Evolutionary conservation across 2,113 vertebrate species (phyloP), one percentile per base, ranked within the genome.

Genomic region (Pitta sordida): DNA sequence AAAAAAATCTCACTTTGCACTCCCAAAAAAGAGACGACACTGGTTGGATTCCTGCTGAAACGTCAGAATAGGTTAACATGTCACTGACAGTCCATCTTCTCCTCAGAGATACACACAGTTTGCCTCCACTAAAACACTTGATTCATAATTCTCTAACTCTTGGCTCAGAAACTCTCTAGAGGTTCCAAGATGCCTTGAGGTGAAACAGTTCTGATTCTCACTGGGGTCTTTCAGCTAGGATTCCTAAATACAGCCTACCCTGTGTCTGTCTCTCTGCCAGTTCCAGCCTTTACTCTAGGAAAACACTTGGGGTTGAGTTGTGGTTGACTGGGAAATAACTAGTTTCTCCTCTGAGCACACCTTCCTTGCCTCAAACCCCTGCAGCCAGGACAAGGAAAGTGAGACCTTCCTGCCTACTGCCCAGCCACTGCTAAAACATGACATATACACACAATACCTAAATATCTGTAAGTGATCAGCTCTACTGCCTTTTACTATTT

Each of bases 401-500:
- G 8, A 64, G 5, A 78, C 5, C 18, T 63, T 36, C 34, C 44
- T 64, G 44, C 34, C 34, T 44, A 36, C 29, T 79, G 51, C 23
- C 34, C 37, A 58, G 37, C 2, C 56, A 75, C 17, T 75, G 69
- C 26, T 24, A 19, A 73, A 85, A 64, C 29, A 13, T 3, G 2
- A 44, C 14, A 46, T 1, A 6, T 3, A 20, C 13, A 10, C 23
- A 23, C 0, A 21, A 7, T 3, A 11, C 2, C 39, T 2, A 14
- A 44, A 17, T 15, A 56, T 36, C 24, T 37, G 4, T 43, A 48
- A 81, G 27, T 13, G 63, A 39, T 16, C 27, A 29, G 41, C 27
- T 80, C 53, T 60, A 15, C 26, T 78, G 23, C n/a, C 11, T 63
- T 48, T 30, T 4, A 29, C 15, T 19, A 0, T n/a, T n/a, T n/a